Base-by-base conservation (phyloP, 2,797 vertebrate genomes). In the Labeo calbasu region DNA sequence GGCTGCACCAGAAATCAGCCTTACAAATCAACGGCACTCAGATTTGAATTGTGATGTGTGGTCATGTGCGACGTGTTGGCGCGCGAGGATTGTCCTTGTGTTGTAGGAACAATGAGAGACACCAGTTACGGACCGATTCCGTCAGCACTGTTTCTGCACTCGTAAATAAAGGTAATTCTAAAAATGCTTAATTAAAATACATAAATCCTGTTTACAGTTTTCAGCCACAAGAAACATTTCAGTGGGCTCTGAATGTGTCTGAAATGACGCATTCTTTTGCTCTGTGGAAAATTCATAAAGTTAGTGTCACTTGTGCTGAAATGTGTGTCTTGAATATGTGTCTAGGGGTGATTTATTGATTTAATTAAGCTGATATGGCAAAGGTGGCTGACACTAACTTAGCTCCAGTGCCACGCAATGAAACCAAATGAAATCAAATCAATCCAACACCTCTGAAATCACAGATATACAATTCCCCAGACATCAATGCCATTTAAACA, bases 161-260 rank as follows among this genome's bases (percentile, higher is more conserved):
- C 91, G 90, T 94, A 94, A 95, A 95, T 95, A 95, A 93, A 90
- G 78, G 87, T 93, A 91, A 93, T 93, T 93, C 92, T 90, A 89
- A 91, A 92, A 94, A 94, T 93, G 90, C 90, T 92, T 94, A 94
- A 95, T 95, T 95, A 94, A 95, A 95, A 91, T 88, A 89, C 92
- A 94, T 94, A 93, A 95, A 95, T 95, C 92, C 87, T 91, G 90
- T 93, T 94, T 95, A 94, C 87, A 88, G 88, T 78, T 83, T 77
- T 87, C 84, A 89, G 91, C 89, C 86, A 92, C 50, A 80, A 72
- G 71, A 82, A 79, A 69, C 13, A 66, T 65, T 88, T 90, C 87
- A 88, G 46, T 88, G 87, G 88, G 88, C 79, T 83, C 76, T 90
- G 91, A 92, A 89, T 83, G 88, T 50, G 83, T 70, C 59, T 63